phyloP scores from a whole-genome alignment of 2,797 vertebrate species.

The Anas capensis region DNA sequence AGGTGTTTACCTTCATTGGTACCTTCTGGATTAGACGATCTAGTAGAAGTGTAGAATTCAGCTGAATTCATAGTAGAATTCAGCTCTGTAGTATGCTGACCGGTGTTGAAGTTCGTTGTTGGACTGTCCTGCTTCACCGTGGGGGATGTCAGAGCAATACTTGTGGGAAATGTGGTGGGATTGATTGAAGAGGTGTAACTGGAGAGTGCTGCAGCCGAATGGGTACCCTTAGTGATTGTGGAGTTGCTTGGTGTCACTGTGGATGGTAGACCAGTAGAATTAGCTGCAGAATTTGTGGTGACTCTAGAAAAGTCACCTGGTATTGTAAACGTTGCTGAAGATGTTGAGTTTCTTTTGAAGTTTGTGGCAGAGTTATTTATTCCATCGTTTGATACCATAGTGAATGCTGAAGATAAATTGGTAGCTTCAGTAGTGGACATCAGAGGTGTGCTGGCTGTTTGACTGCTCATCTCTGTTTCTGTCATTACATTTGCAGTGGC shows the following conservation, averaged over 20 bases:
- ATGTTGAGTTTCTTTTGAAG: neutral
- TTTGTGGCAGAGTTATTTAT: neutral
- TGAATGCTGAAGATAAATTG: neutral
- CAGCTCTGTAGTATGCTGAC: constrained; percentile 23
- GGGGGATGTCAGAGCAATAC: neutral
- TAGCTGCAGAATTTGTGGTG: neutral
- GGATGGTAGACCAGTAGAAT: neutral
- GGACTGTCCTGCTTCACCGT: neutral
- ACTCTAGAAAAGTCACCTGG: neutral
- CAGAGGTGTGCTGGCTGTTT: neutral
- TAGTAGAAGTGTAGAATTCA: neutral
- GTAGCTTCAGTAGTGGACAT: neutral
- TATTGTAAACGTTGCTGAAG: neutral
- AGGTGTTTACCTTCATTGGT: constrained; percentile 49
- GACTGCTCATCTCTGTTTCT: neutral
- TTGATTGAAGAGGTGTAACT: neutral
- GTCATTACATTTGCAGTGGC: accelerated
- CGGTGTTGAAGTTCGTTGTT: neutral
- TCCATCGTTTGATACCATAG: neutral
- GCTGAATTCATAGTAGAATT: constrained; percentile 1
- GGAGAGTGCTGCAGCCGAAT: neutral
- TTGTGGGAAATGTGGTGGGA: neutral
- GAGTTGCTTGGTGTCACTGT: neutral
- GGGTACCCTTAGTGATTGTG: neutral
- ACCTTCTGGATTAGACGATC: constrained; percentile 40